Conservation (phyloP, 2,113 vertebrate species). For the Hoplias malabaricus region DNA sequence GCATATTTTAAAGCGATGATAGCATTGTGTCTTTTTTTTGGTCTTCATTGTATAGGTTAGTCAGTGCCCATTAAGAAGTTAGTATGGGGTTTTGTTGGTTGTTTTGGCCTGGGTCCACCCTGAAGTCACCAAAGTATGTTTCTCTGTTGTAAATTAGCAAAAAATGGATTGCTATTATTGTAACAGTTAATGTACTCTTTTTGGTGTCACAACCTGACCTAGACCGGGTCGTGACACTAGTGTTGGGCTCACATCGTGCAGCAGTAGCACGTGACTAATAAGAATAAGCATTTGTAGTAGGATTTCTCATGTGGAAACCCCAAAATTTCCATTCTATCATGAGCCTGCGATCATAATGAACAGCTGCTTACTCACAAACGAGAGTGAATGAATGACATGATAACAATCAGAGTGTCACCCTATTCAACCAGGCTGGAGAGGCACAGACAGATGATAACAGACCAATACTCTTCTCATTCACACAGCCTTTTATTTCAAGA, state of each 20-base stretch:
- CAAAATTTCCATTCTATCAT: neutral
- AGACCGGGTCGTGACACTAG: neutral
- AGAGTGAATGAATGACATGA: conserved; percentile 32
- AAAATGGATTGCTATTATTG: too few species aligned
- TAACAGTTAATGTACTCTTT: too few species aligned
- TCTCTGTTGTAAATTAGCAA: too few species aligned
- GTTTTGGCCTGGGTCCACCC: too few species aligned
- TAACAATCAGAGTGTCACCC: conserved; percentile 13
- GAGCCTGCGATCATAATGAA: conserved; percentile 6
- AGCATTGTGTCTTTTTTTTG: too few species aligned
- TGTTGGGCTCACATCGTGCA: neutral
- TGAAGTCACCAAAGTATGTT: too few species aligned
- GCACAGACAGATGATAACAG: conserved; percentile 15
- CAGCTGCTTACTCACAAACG: conserved; percentile 34
- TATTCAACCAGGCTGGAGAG: conserved; percentile 17
- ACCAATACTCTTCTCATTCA: conserved; percentile 35
- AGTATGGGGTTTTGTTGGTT: too few species aligned
- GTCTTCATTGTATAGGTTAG: too few species aligned
- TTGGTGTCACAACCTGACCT: neutral
- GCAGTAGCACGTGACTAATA: neutral
- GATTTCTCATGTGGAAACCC: neutral
- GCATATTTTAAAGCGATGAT: too few species aligned
- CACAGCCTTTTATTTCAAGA: conserved; percentile 31
- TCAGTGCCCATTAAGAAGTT: too few species aligned
- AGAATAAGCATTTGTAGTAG: neutral